Base-by-base conservation (phyloP, 2,888 invertebrate genomes). In the Drosophila mulleri region DNA sequence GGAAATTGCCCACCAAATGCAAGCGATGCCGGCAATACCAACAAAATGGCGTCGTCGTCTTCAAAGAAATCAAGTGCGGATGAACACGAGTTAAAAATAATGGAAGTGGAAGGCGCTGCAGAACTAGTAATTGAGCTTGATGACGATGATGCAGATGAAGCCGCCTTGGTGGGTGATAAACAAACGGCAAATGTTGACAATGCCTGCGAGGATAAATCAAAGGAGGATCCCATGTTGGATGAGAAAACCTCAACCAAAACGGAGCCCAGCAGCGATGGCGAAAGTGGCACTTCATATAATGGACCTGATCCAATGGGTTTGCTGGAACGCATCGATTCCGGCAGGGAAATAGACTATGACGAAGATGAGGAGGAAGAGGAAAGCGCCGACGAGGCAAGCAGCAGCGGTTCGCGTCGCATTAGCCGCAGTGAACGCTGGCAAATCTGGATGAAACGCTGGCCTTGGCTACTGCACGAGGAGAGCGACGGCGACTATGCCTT, bases 381-480 rank as follows among this genome's bases (percentile, higher is more conserved):
- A 16, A 75, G 67, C 16, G 62, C 50, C 3, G 88, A 85, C 29
- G 89, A 70, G 73, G 35, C 39, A 58, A 69, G 72, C 37, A 72
- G 62, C 41, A 59, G 20, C 3, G 53, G 64, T 1, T 66, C 64
- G 3, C 74, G 20, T 26, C 62, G 67, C 20, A 50, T 20, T 42
- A 66, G n/a, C n/a, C 56, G 32, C 12, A 57, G 32, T 23, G 59
- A 73, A 48, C 81, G 67, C 9, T 87, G 78, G 76, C 67, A 65
- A 5, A 56, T 77, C 5, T 90, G 90, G 91, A 82, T 87, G 72
- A 83, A 77, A n/a, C 86, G 86, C 8, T 89, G 76, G 67, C 77
- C 82, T 0, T 91, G 91, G 91, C 47, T 92, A n/a, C 69, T 91
- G 12, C 90, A 90, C 26, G 90, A 88, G 29, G 76, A 84, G 2